phyloP scores from a whole-genome alignment of 53 echinoderm and acorn worm genomes.

The Crossaster papposus region DNA sequence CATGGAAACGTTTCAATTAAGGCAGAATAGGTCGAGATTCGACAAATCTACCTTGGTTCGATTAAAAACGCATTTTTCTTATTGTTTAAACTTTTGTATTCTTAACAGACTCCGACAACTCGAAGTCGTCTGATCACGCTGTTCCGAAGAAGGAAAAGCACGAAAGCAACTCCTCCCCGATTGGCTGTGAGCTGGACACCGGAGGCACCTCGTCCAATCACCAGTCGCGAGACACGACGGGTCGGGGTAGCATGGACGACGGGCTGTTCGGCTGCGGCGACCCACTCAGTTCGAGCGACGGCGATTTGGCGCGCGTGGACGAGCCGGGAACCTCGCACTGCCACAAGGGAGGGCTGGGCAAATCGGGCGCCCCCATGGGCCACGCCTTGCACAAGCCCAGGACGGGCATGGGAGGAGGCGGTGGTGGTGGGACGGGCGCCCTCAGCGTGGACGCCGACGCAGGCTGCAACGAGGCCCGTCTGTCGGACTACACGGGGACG shows the following conservation, averaged over 20 bases:
- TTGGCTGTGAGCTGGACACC: conserved; percentile 60
- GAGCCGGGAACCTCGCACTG: conserved; percentile 51
- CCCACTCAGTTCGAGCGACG: conserved; percentile 40
- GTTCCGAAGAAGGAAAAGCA: conserved; percentile 76
- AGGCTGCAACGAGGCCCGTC: conserved; percentile 65
- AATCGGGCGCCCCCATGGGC: conserved; percentile 61
- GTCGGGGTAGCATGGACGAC: conserved; percentile 53
- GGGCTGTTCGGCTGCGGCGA: conserved; percentile 70
- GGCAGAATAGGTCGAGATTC: not conserved
- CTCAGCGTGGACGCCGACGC: conserved; percentile 72
- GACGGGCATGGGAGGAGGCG: conserved; percentile 63
- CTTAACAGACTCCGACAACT: conserved; percentile 66
- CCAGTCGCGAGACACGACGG: conserved; percentile 62
- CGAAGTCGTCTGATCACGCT: conserved; percentile 58
- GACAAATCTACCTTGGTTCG: not conserved
- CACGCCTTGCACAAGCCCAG: conserved; percentile 70
- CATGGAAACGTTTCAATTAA: no score
- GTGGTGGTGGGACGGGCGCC: conserved; percentile 51
- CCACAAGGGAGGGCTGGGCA: conserved; percentile 58
- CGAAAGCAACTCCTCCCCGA: conserved; percentile 61
- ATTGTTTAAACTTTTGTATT: not conserved
- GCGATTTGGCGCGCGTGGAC: conserved; percentile 47
- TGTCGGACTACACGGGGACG: conserved; percentile 69
- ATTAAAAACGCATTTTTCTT: not conserved
- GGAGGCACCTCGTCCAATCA: conserved; percentile 73